Base-by-base conservation (phyloP, 1,140 invertebrate genomes). In the Battus philenor region DNA sequence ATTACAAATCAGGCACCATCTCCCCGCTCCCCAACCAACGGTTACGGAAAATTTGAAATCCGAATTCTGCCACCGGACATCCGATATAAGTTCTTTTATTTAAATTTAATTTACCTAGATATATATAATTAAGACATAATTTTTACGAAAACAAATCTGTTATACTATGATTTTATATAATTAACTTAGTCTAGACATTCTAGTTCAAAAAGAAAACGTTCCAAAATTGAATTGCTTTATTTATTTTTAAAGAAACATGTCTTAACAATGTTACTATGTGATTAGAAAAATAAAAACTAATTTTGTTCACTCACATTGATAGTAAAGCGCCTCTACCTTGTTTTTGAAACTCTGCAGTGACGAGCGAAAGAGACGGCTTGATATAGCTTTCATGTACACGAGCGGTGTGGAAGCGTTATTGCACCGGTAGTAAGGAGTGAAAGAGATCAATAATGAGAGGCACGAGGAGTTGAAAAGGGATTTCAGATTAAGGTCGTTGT, bases 401-500 rank as follows among this genome's bases (percentile, higher is more conserved):
- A 80, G 50, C 44, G 68, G 47, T 65, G 70, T 32, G 48, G 48
- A 31, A 43, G 59, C 64, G 72, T 76, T 81, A 84, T 85, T 85
- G 81, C 81, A 85, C 80, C 80, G 80, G 78, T 84, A 79, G 80
- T 78, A 78, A 84, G 75, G 81, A 85, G 81, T 82, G 81, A 85
- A 85, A 85, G 81, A 85, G 81, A 85, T 85, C 81, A 82, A 85
- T 85, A 85, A 85, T 85, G 81, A 85, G 81, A 81, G 69, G 69
- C 73, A 75, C 76, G 78, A 85, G 68, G 78, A 84, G 81, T 85
- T 81, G 81, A 85, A 85, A 85, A 85, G 81, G 81, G 81, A 85
- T 85, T 85, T 85, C 81, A 85, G 78, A 85, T 85, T 85, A 85
- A 85, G 81, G 81, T 81, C 81, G 81, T 81, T 80, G 77, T 80